A percentile compares a stretch with the other conserved stretches of the same genome.
phyloP scores from a whole-genome alignment of 2,113 vertebrate species.

The Oenanthe oenanthe region DNA sequence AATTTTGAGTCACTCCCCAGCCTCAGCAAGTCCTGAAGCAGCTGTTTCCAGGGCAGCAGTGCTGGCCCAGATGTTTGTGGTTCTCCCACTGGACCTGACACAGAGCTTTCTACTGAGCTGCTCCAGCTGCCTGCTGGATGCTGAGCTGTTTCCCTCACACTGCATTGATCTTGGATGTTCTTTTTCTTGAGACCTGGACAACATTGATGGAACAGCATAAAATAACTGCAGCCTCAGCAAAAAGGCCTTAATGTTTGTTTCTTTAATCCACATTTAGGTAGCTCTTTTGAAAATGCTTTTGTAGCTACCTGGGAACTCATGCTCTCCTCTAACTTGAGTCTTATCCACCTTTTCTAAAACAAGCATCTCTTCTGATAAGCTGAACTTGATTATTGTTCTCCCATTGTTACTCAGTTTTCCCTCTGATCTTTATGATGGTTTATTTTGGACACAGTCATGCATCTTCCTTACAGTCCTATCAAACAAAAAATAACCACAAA shows the following conservation, averaged over 20 bases:
- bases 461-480: background rate
- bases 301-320: background rate
- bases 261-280: background rate
- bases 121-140: conserved; percentile 28
- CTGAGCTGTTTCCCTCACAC: background rate
- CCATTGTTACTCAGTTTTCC: background rate
- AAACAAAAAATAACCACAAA: background rate
- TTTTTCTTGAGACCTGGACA: background rate
- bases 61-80: background rate
- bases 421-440: background rate
- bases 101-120: background rate
- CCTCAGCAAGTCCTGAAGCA: background rate
- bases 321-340: background rate
- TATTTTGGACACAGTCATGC: background rate
- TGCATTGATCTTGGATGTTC: background rate
- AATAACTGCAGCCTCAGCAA: background rate
- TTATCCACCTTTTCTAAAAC: background rate
- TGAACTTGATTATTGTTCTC: background rate
- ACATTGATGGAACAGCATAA: accelerated
- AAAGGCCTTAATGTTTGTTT: background rate
- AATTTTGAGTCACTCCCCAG: background rate
- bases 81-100: background rate
- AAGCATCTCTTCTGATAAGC: background rate
- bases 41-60: background rate
- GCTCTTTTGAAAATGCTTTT: background rate